phyloP scores from a whole-genome alignment of 2,888 invertebrate species.

The Julus scanicus region DNA sequence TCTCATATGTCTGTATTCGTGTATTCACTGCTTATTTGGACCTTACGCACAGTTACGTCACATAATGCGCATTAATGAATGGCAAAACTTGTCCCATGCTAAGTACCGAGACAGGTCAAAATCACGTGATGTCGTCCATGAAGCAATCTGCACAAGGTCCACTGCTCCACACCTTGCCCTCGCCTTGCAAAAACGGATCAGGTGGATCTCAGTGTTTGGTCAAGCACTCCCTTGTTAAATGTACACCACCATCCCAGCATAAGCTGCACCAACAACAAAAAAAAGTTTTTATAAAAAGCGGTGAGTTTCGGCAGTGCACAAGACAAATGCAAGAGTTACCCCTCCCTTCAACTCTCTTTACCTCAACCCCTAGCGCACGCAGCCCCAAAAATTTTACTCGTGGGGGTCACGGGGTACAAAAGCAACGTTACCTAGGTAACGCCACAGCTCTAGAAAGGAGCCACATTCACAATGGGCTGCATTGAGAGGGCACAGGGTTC shows the following conservation, averaged over 20 bases:
- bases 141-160: no score
- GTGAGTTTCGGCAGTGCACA: neutral
- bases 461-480: neutral
- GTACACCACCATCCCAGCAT: neutral
- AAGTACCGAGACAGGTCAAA: no score
- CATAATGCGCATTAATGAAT: no score
- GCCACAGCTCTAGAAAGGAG: slow-evolving; percentile 5
- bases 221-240: neutral
- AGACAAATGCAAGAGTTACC: neutral
- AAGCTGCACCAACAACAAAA: neutral
- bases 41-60: no score
- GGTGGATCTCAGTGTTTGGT: slow-evolving; percentile 14
- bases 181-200: neutral
- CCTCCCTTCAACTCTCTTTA: neutral
- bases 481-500: slow-evolving; percentile 12
- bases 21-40: no score
- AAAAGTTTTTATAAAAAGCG: neutral
- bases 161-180: no score
- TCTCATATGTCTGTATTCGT: no score
- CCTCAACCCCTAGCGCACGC: neutral
- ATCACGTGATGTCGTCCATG: no score
- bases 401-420: slow-evolving; percentile 21
- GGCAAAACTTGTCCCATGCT: no score
- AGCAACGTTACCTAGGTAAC: slow-evolving; percentile 22
- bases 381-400: neutral